A percentile compares a stretch with the other conserved stretches of the same genome.
These are phyloP conservation scores for Tinamus guttatus DNA, from an alignment of 2,113 vertebrate genomes.

Conservation along the genomic window DNA sequence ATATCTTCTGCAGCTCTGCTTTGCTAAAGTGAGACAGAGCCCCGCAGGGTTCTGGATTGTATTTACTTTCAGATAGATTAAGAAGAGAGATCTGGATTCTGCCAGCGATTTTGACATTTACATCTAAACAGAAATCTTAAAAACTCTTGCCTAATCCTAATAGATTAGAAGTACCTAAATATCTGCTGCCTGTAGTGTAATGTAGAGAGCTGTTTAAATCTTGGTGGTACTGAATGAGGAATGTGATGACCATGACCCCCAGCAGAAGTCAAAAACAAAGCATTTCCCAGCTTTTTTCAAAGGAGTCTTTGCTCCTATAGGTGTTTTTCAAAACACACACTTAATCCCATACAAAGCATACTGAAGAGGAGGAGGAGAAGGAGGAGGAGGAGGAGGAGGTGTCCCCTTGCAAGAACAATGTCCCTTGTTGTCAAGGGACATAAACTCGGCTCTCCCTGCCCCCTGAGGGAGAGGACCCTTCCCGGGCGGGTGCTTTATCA, in stretches of 20 bases:
- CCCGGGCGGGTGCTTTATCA: constrained; percentile 12
- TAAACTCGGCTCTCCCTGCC: neutral
- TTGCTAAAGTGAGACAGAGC: neutral
- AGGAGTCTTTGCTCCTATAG: neutral
- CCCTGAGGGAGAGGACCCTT: neutral
- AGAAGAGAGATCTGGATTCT: neutral
- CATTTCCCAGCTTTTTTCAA: neutral
- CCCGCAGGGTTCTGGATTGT: neutral
- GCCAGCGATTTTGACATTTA: neutral
- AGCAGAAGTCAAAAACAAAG: neutral
- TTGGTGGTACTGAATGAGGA: neutral
- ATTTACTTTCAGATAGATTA: neutral
- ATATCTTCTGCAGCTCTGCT: neutral
- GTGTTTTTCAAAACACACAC: neutral
- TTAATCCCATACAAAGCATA: neutral
- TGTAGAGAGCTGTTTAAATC: neutral
- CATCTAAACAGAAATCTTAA: neutral
- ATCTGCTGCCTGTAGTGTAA: neutral
- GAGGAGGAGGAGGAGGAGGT: constrained; percentile 40
- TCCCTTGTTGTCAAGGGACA: constrained; percentile 25
- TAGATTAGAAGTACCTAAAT: neutral
- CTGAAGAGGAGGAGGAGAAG: constrained; percentile 4
- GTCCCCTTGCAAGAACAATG: neutral
- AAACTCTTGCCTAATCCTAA: neutral
- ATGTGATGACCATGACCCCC: neutral